Percentiles rank a stretch among this genome's conserved stretches.
Evolutionary conservation across 2,888 invertebrate genomes (phyloP).

Genomic region (Tipula vernalis): DNA sequence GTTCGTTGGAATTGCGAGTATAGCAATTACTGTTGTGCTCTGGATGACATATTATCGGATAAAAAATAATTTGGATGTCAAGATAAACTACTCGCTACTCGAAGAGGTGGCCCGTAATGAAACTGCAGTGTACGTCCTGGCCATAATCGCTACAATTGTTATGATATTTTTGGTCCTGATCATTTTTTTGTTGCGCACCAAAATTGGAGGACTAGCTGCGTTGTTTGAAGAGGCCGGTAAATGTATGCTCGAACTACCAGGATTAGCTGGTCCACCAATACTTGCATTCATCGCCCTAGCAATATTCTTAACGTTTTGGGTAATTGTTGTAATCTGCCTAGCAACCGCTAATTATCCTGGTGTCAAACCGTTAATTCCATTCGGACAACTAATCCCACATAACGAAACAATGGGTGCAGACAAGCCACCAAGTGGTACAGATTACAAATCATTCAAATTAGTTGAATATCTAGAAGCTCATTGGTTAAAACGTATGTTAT

Average conservation of each 20-base stretch:
- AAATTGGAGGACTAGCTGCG: conserved; percentile 68
- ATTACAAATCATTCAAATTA: conserved; percentile 41
- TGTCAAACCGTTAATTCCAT: conserved; percentile 35
- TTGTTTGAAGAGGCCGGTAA: conserved; percentile 83
- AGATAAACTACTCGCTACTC: conserved; percentile 36
- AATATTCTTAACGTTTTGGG: conserved; percentile 75
- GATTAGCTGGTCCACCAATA: conserved; percentile 71
- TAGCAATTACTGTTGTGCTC: conserved; percentile 63
- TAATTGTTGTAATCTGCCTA: conserved; percentile 61
- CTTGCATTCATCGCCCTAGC: conserved; percentile 69
- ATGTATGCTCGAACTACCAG: conserved; percentile 73
- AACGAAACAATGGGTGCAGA: not conserved
- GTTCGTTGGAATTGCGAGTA: conserved; percentile 58
- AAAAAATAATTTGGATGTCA: conserved; percentile 35
- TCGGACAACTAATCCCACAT: not conserved
- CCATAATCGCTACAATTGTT: conserved; percentile 75
- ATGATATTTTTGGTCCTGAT: conserved; percentile 67
- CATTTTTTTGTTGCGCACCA: conserved; percentile 63
- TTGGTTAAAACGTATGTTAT: conserved; percentile 87
- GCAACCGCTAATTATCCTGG: conserved; percentile 71
- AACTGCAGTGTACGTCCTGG: conserved; percentile 69
- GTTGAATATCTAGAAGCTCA: conserved; percentile 63
- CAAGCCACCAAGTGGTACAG: conserved; percentile 22
- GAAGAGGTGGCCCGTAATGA: conserved; percentile 77
- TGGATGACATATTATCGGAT: conserved; percentile 85